Conservation (phyloP, 2,797 vertebrate species). For the Oreortyx pictus region DNA sequence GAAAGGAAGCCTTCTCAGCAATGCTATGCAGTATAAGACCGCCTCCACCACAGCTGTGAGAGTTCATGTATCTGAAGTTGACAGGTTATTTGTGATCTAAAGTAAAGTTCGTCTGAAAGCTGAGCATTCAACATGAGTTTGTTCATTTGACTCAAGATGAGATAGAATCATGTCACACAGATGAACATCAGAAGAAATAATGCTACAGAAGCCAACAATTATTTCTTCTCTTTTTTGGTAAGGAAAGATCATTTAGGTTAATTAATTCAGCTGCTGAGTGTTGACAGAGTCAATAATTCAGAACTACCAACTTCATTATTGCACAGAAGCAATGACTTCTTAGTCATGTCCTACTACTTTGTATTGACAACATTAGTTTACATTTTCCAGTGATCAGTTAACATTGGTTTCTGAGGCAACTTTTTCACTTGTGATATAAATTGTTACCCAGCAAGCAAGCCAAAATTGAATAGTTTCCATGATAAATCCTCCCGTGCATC, state of each 20-base stretch:
- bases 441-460: neutral
- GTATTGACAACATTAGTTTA: neutral
- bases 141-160: neutral
- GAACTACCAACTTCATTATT: neutral
- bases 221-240: neutral
- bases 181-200: neutral
- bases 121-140: neutral
- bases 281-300: neutral
- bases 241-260: neutral
- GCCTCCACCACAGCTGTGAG: neutral
- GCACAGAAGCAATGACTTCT: neutral
- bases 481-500: neutral
- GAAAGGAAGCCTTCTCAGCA: neutral
- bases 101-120: neutral
- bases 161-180: neutral
- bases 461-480: slow-evolving; percentile 34
- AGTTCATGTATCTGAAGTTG: neutral
- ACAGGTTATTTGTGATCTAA: neutral
- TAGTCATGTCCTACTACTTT: neutral
- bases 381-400: slow-evolving; percentile 13
- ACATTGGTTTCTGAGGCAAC: neutral
- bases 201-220: neutral
- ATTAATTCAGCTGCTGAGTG: neutral
- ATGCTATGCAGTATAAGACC: neutral
- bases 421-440: neutral